Conservation (phyloP, 2,113 vertebrate species). For the Psilopsiagon aurifrons region DNA sequence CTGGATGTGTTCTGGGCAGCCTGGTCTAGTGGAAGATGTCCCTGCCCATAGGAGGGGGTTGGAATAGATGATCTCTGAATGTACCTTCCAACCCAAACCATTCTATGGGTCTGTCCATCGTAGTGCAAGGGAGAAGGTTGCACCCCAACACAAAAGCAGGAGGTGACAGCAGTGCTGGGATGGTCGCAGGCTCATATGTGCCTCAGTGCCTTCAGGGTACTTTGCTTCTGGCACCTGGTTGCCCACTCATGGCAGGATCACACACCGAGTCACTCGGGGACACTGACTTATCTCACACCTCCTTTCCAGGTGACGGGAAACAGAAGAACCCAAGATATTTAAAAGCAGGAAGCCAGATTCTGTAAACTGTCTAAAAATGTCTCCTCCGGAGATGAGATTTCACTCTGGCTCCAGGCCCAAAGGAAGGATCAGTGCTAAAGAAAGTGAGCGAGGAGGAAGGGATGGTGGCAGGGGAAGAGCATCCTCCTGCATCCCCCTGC, state of each 20-base stretch:
- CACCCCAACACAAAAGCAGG: background rate
- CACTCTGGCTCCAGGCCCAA: background rate
- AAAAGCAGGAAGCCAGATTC: slow-evolving; percentile 45
- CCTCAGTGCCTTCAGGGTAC: background rate
- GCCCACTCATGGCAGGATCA: background rate
- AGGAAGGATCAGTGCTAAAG: background rate
- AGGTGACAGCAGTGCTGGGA: background rate
- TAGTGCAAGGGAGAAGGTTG: fast-evolving
- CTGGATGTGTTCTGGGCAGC: background rate
- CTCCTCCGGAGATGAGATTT: slow-evolving; percentile 39
- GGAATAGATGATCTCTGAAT: background rate
- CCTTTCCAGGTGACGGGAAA: slow-evolving; percentile 33
- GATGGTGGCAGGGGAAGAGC: fast-evolving
- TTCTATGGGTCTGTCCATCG: fast-evolving
- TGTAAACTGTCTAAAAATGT: slow-evolving; percentile 40
- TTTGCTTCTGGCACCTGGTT: background rate
- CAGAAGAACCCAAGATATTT: background rate
- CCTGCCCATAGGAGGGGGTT: background rate
- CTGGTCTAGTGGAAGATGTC: background rate
- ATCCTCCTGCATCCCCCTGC: background rate
- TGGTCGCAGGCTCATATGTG: background rate
- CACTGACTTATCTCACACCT: background rate
- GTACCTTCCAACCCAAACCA: background rate
- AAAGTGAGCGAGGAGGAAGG: background rate
- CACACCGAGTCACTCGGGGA: background rate